A percentile compares a stretch with the other conserved stretches of the same genome.
Evolutionary conservation across 2,113 vertebrate species (phyloP).

Genomic region (Pogona vitticeps): DNA sequence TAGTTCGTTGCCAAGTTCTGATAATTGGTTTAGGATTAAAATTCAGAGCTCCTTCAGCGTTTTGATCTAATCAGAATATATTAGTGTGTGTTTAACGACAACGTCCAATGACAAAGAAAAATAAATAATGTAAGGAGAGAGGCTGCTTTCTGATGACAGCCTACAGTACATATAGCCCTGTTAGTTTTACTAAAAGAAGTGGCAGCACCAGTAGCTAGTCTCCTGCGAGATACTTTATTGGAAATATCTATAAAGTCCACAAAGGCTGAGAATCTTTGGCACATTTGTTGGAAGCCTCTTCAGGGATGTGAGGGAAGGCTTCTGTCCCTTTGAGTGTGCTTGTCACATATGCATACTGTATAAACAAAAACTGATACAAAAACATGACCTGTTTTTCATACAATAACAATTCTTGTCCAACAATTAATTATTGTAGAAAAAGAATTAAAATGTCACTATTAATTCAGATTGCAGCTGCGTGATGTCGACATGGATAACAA

Average conservation of each 20-base stretch:
- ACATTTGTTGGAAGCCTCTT: background rate
- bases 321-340: background rate
- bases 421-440: background rate
- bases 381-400: background rate
- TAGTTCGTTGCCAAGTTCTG: conserved; percentile 71
- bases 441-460: background rate
- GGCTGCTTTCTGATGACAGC: conserved; percentile 58
- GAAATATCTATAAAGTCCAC: background rate
- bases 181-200: conserved; percentile 17
- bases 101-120: conserved; percentile 63
- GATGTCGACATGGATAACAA: background rate
- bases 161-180: conserved; percentile 27
- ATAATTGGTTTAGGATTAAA: conserved; percentile 77
- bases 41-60: conserved; percentile 72
- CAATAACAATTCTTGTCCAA: background rate
- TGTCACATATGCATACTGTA: background rate
- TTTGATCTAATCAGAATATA: conserved; percentile 71
- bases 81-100: conserved; percentile 68
- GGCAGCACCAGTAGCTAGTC: background rate
- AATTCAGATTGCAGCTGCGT: background rate
- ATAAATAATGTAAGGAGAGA: conserved; percentile 65
- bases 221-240: background rate
- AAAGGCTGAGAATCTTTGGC: no score
- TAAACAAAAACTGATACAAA: background rate
- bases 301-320: background rate